Base-by-base conservation (phyloP, 2,797 vertebrate species). In the Coregonus ussuriensis region DNA sequence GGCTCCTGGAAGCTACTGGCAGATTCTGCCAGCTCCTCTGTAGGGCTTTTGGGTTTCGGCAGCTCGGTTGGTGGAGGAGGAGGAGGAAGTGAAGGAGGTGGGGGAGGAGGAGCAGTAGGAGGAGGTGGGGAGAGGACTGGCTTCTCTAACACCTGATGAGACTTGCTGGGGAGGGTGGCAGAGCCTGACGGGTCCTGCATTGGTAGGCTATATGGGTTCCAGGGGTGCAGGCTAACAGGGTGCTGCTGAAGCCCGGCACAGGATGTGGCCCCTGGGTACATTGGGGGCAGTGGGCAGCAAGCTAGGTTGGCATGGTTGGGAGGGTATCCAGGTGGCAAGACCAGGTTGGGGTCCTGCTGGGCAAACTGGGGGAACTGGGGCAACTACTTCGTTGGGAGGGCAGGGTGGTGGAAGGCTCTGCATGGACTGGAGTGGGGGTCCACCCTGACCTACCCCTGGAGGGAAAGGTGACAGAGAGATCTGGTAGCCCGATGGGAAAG, bases 241-340 rank as follows among this genome's bases (percentile, higher is more conserved):
- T 98, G 97, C 84, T 99, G 93, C 90, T 98, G 97, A 87, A 99
- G 95, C 88, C 97, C 95, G 1, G 96, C 95, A 86, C 98, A 99
- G 25, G 97, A 93, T 85, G 95, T 96, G 77, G 92, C 88, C 83
- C 97, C 97, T 0, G 98, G 98, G 71, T 99, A 99, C 94, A 97
- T 98, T n/a, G 98, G 97, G 77, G 98, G 98, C 79, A 99, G 92
- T 41, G 98, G 93, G 85, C 97, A 99, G 79, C 97, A 99, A 71
- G 97, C 93, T 59, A 99, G 89, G 89, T 92, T 96, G 70, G 97
- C 91, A 6, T 99, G 91, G 88, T 92, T 96, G 70, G 96, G 88
- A 1, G 97, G 94, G 89, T 98, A 98, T 67, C 96, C 95, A 21
- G 97, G 95, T 53, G 98, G 96, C 77, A 98, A 91, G 56, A 96